These are phyloP conservation scores for Tyria jacobaeae DNA, from an alignment of 2,888 invertebrate genomes.

Conservation along the genomic window DNA sequence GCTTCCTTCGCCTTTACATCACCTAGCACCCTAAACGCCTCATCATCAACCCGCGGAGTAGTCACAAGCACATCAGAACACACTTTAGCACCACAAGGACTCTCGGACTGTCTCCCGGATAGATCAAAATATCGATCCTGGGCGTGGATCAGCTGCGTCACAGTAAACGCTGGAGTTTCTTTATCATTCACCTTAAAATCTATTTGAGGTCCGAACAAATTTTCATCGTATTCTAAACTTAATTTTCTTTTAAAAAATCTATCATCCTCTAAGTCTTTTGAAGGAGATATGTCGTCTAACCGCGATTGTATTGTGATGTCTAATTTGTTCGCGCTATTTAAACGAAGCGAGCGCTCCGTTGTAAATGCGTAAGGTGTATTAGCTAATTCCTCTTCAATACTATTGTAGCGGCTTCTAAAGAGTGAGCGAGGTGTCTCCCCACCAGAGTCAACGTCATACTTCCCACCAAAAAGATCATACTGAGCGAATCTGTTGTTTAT, in stretches of 20 bases:
- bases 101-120: slow-evolving; percentile 59
- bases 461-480: slow-evolving; percentile 80
- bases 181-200: slow-evolving; percentile 59
- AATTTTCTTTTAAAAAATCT: slow-evolving; percentile 67
- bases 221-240: slow-evolving; percentile 59
- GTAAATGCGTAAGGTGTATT: slow-evolving; percentile 85
- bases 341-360: slow-evolving; percentile 65
- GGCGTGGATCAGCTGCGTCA: slow-evolving; percentile 80
- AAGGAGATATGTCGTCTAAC: slow-evolving; percentile 60
- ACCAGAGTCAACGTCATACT: slow-evolving; percentile 67
- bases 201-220: slow-evolving; percentile 70
- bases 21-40: slow-evolving; percentile 68
- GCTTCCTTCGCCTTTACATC: slow-evolving; percentile 55
- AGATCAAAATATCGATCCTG: slow-evolving; percentile 81
- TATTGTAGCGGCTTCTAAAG: slow-evolving; percentile 82
- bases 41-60: slow-evolving; percentile 56
- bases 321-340: slow-evolving; percentile 60
- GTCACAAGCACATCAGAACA: slow-evolving; percentile 61
- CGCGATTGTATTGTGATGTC: slow-evolving; percentile 73
- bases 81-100: slow-evolving; percentile 48
- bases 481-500: slow-evolving; percentile 79
- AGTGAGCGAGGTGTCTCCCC: slow-evolving; percentile 70
- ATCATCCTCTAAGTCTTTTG: slow-evolving; percentile 75
- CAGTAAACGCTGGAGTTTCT: slow-evolving; percentile 74
- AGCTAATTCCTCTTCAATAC: slow-evolving; percentile 81